Conservation (phyloP, 2,797 vertebrate genomes). For the Graptemys geographica region DNA sequence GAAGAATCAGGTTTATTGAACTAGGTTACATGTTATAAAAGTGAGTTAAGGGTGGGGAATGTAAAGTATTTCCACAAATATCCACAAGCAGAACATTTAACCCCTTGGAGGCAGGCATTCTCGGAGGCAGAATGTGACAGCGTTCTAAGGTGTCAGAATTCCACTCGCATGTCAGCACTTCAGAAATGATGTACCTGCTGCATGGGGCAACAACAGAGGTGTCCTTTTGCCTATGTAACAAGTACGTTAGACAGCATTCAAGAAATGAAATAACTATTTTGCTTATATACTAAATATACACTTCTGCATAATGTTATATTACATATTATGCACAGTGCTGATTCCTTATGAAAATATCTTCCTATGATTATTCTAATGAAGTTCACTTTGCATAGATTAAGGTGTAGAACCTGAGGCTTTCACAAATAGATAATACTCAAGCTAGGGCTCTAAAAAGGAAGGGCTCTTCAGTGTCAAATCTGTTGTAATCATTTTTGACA, state of each 20-base stretch:
- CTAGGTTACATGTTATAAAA: background rate
- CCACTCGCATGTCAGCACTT: slow-evolving; percentile 31
- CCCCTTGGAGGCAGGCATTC: background rate
- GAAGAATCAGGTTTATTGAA: slow-evolving; percentile 29
- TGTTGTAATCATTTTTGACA: background rate
- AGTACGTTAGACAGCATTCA: slow-evolving; percentile 1
- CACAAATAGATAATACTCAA: slow-evolving; percentile 16
- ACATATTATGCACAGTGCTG: background rate
- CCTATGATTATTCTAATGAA: slow-evolving; percentile 34
- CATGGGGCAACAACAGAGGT: background rate
- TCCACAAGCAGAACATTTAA: background rate
- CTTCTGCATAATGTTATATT: slow-evolving; percentile 24
- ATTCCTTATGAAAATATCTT: slow-evolving; percentile 27
- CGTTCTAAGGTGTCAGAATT: background rate
- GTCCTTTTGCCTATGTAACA: slow-evolving; percentile 6
- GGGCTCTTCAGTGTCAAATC: slow-evolving; percentile 19
- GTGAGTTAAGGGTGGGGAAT: background rate
- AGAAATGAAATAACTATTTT: background rate
- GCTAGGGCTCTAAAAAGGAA: background rate
- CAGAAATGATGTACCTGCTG: slow-evolving; percentile 7
- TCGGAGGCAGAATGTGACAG: background rate
- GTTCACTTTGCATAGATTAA: slow-evolving; percentile 4
- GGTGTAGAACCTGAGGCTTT: slow-evolving; percentile 24
- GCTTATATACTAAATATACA: background rate
- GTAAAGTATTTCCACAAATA: background rate